A percentile compares a stretch with the other conserved stretches of the same genome.
phyloP scores from a whole-genome alignment of 64 coral and sea anemone genomes.

The Orbicella faveolata region DNA sequence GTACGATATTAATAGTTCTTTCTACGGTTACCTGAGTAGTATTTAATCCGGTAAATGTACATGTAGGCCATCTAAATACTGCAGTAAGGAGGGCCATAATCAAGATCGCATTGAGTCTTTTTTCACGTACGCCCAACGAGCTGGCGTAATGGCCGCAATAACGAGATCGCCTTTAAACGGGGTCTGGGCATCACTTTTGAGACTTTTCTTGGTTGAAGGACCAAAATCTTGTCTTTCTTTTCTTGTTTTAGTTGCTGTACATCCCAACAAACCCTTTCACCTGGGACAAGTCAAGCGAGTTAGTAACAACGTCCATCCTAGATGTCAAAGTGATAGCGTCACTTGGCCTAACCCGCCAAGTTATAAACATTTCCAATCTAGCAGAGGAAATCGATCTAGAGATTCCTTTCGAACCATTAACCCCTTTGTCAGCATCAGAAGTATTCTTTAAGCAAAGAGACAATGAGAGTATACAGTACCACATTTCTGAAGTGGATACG shows the following conservation, averaged over 20 bases:
- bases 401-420: neutral
- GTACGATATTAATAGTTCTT: no score
- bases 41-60: no score
- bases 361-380: constrained; percentile 24
- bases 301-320: constrained; percentile 33
- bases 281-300: constrained; percentile 31
- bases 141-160: no score
- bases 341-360: neutral
- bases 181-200: neutral
- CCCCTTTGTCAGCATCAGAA: neutral
- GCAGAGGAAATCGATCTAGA: constrained; percentile 36
- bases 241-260: constrained; percentile 22
- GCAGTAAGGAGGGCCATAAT: no score
- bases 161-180: no score
- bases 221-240: neutral
- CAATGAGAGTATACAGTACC: constrained; percentile 47
- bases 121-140: no score
- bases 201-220: neutral
- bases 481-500: neutral
- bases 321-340: constrained; percentile 14
- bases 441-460: constrained; percentile 21
- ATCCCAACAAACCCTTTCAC: constrained; percentile 44
- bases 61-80: no score
- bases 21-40: no score
- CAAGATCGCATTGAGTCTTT: no score